Conservation (phyloP, 2,113 vertebrate species). For the Saimiri boliviensis region DNA sequence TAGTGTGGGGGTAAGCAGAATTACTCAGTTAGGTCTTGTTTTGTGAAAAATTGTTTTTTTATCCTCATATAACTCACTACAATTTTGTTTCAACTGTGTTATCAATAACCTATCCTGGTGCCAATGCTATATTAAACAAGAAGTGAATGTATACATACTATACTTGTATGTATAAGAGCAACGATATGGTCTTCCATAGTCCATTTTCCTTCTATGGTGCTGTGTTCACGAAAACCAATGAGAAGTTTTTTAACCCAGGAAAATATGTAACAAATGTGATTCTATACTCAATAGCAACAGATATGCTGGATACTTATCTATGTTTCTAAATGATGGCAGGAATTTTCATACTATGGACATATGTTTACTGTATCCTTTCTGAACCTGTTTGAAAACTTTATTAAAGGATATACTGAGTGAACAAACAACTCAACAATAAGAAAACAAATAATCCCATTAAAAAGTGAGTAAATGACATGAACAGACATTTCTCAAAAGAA, state of each 20-base stretch:
- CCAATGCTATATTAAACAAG: neutral
- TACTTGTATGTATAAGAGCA: neutral
- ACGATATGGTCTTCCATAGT: neutral
- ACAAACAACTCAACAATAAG: neutral
- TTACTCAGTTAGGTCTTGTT: neutral
- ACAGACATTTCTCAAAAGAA: neutral
- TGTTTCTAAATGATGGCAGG: neutral
- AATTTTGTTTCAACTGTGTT: neutral
- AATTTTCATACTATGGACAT: neutral
- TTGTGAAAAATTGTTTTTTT: neutral
- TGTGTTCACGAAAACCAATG: neutral
- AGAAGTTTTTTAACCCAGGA: neutral
- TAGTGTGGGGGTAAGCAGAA: neutral
- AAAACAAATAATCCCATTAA: neutral
- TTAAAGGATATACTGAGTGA: slow-evolving; percentile 28
- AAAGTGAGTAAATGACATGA: neutral
- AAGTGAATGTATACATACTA: neutral
- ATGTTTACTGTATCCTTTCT: neutral
- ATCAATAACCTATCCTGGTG: neutral
- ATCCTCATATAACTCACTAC: neutral
- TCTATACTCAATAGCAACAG: neutral
- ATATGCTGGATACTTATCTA: neutral
- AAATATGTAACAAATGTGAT: neutral
- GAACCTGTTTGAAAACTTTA: neutral
- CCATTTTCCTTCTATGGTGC: neutral